phyloP scores from a whole-genome alignment of 2,797 vertebrate species.

The Rhabdophis nuchalis region DNA sequence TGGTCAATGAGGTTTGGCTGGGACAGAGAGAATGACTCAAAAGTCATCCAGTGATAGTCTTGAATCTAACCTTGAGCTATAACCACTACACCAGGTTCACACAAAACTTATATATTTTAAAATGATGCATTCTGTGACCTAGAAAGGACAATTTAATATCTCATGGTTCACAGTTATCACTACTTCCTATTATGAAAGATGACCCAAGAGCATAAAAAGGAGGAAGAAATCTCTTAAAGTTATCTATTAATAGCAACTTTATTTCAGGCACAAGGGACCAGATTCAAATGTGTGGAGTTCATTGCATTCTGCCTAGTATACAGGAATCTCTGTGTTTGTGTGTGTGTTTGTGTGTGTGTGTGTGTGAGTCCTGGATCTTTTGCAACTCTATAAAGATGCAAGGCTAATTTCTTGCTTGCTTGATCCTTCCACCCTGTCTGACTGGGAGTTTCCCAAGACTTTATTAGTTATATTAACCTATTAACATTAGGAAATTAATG shows the following conservation, averaged over 20 bases:
- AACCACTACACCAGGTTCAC: not conserved
- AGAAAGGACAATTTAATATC: not conserved
- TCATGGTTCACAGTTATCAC: not conserved
- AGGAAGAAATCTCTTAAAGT: not conserved
- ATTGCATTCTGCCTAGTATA: not conserved
- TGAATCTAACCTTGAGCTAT: not conserved
- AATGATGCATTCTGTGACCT: not conserved
- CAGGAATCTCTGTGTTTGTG: not conserved
- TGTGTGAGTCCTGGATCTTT: not conserved
- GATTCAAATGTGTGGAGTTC: not conserved
- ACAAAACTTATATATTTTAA: not conserved
- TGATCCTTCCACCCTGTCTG: not conserved
- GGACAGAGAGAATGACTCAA: not conserved
- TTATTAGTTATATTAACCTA: not conserved
- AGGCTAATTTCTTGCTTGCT: not conserved
- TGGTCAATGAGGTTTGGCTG: not conserved
- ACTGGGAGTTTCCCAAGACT: not conserved
- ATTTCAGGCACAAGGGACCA: not conserved
- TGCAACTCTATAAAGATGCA: not conserved
- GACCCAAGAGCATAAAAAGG: not conserved
- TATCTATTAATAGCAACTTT: not conserved
- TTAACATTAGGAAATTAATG: not conserved
- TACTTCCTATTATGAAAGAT: not conserved
- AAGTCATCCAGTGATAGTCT: not conserved
- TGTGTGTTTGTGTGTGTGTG: too few relatives aligned